Percentiles rank a stretch among this genome's conserved stretches.
phyloP scores from a whole-genome alignment of 2,113 vertebrate species.

The Rynchops niger region DNA sequence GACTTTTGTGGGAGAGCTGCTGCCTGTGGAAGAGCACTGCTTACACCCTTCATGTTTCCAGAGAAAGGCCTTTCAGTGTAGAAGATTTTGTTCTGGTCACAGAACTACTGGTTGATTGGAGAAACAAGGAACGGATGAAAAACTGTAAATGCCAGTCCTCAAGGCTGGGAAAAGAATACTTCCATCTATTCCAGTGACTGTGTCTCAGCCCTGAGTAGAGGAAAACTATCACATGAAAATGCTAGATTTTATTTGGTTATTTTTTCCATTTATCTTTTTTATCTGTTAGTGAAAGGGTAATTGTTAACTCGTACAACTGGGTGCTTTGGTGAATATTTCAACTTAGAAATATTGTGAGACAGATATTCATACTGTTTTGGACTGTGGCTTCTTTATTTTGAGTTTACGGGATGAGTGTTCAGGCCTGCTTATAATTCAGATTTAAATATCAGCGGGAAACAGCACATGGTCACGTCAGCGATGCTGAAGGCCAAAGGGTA shows the following conservation, averaged over 20 bases:
- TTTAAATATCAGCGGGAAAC: constrained; percentile 4
- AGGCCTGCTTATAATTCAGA: constrained; percentile 1
- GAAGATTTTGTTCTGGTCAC: not conserved
- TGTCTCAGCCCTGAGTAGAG: not conserved
- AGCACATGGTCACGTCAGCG: not conserved
- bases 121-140: not conserved
- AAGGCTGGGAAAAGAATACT: not conserved
- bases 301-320: constrained; percentile 36
- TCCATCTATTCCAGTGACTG: not conserved
- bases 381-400: constrained; percentile 48
- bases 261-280: constrained; percentile 29
- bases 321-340: constrained; percentile 8
- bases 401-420: not conserved
- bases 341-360: not conserved
- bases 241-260: constrained; percentile 20
- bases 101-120: not conserved
- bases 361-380: not conserved
- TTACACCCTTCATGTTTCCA: not conserved
- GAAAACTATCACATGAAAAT: constrained; percentile 27
- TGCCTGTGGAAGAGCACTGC: not conserved
- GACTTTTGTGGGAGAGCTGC: not conserved
- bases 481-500: not conserved
- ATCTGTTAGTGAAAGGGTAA: constrained; percentile 33
- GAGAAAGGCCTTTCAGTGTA: not conserved
- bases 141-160: not conserved